Evolutionary conservation across 1,140 invertebrate species (phyloP), one percentile per base, ranked within the genome.

Genomic region (Drosophila baimaii): DNA sequence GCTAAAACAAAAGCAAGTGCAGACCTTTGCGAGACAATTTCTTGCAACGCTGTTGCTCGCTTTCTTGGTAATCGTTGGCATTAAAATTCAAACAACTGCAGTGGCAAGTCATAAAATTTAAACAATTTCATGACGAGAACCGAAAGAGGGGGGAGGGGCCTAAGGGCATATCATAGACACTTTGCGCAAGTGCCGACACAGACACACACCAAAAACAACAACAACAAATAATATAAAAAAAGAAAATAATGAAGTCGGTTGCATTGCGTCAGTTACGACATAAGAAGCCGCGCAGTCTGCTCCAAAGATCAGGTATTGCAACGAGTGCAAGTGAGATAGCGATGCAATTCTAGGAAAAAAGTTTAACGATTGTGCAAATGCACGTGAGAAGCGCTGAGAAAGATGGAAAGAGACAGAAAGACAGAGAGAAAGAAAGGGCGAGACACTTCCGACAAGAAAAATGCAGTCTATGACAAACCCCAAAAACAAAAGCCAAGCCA

Each of bases 51-150:
- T 31, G 47, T 35, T 51, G 63, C 41, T 68, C 59, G n/a, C 57
- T 72, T 85, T 89, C 84, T 81, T 70, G 74, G 77, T 88, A 80
- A 79, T 44, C 63, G 65, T 43, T 71, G 19, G 70, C 79, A 88
- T 80, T 88, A 83, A 88, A 89, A 88, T 83, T 88, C 83, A 86
- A 62, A 51, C 74, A 79, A 88, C 83, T 88, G 83, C 83, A 88
- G 78, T 78, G 74, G 74, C 82, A 75, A 75, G 76, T 86, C 66
- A 79, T 86, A 79, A 86, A 85, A 76, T 58, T 79, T 64, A 62
- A 64, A 85, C 75, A 72, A 82, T 85, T 85, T 86, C 73, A 58
- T 39, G 52, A 29, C 61, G 17, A 76, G 44, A 56, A 66, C 73
- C 25, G 17, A 46, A 56, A 74, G 10, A n/a, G 2, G 9, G 19